These are phyloP conservation scores for Drosophila eohydei DNA, from an alignment of 2,888 invertebrate species.

Conservation along the genomic window DNA sequence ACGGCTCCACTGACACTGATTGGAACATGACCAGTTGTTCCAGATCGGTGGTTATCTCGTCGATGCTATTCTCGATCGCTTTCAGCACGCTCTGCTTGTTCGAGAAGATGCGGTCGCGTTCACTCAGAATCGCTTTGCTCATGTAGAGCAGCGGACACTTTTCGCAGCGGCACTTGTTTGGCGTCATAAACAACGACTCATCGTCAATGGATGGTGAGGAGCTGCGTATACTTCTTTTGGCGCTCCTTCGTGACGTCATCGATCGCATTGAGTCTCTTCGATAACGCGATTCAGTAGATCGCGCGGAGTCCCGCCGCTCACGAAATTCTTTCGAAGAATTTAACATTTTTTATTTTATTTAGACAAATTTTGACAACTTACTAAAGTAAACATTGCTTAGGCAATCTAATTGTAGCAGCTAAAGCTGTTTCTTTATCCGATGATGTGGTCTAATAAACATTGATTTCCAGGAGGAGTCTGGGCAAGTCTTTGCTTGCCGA, in stretches of 20 bases:
- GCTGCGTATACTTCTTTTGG: neutral
- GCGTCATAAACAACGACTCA: rapidly evolving
- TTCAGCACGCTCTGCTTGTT: neutral
- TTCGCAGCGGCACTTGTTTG: slow-evolving; percentile 9
- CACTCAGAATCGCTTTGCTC: neutral
- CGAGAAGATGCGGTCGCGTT: neutral
- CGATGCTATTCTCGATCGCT: slow-evolving; percentile 2
- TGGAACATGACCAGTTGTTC: slow-evolving; percentile 18
- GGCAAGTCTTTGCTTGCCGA: neutral
- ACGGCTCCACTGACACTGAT: slow-evolving; percentile 40
- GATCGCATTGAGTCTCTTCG: neutral
- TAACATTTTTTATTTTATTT: neutral
- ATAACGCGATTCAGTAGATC: neutral
- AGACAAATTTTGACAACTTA: slow-evolving; percentile 16
- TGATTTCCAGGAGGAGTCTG: neutral
- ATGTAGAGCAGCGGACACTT: slow-evolving; percentile 11
- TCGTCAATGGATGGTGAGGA: neutral
- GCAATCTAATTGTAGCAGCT: neutral
- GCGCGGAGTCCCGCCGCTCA: neutral
- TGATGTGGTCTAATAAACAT: too few relatives aligned
- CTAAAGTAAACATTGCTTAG: neutral
- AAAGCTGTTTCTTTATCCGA: neutral
- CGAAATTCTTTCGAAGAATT: neutral
- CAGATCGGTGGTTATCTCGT: slow-evolving; percentile 22
- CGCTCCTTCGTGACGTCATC: neutral